Base-by-base conservation (phyloP, 2,797 vertebrate genomes). In the Rhinoraja longicauda region DNA sequence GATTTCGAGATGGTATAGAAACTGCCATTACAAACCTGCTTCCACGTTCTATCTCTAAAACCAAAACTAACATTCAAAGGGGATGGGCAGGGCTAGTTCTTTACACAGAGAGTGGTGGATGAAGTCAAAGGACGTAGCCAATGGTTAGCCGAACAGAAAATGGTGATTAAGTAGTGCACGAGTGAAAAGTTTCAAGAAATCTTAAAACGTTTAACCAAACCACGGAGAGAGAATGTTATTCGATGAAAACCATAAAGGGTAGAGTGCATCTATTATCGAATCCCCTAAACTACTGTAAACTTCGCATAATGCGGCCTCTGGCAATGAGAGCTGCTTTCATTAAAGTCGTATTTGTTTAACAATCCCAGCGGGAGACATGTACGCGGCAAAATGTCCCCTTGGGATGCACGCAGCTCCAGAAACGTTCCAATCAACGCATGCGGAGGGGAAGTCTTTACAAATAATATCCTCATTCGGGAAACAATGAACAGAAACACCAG, bases 401-500 rank as follows among this genome's bases (percentile, higher is more conserved):
- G n/a, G 84, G n/a, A 88, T 67, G n/a, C 7, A 13, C 9, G 32
- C 62, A 67, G n/a, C 84, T 86, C 29, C 82, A 86, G 57, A 62
- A 86, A 62, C 32, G 29, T 62, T 21, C 62, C n/a, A 21, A 45
- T 36, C n/a, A 62, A 67, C 67, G 36, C 84, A 32, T 36, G 62
- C 67, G 62, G 84, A 36, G 2, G 59, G 84, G 62, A 88, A 67
- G 62, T 88, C 67, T 67, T 88, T 88, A 67, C 24, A 36, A 88
- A 88, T 88, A 88, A 21, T 67, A 26, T 67, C 62, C 84, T 67
- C 84, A 32, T 36, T 88, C 88, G 17, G 59, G 84, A 88, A 88
- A 67, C 84, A 88, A 67, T 88, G 84, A 32, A 88, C 84, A 88
- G 84, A 67, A 67, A 88, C 84, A 77, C 36, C 12, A 77, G 24